phyloP scores from a whole-genome alignment of 2,888 invertebrate species.

The Yponomeuta plumbellus region DNA sequence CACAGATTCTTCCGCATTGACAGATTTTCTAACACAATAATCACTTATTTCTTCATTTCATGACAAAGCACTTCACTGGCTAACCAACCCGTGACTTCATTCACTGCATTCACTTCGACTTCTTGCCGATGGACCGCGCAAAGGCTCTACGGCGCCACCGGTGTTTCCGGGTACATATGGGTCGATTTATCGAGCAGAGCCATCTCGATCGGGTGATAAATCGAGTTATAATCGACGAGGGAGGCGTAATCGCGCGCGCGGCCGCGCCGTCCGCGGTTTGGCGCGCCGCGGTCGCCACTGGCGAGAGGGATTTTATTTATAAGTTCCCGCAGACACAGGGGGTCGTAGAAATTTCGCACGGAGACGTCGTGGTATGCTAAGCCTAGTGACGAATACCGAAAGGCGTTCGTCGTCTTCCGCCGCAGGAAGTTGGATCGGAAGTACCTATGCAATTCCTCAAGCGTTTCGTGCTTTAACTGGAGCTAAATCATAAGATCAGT shows the following conservation, averaged over 20 bases:
- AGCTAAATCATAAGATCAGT: not conserved
- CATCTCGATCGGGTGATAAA: conserved; percentile 12
- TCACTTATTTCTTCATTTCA: not conserved
- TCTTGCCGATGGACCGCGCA: not conserved
- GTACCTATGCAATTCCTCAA: not conserved
- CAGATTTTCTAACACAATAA: not conserved
- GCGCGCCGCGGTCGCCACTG: conserved; percentile 74
- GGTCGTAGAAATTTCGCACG: conserved; percentile 72
- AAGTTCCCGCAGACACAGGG: conserved; percentile 73
- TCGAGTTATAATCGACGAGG: conserved; percentile 29
- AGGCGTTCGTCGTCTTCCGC: conserved; percentile 32
- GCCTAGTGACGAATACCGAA: conserved; percentile 59
- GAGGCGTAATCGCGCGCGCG: conserved; percentile 68
- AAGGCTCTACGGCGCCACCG: not conserved
- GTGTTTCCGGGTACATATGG: not conserved
- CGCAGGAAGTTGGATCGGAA: conserved; percentile 5
- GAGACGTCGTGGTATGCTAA: conserved; percentile 56
- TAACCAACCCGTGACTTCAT: not conserved
- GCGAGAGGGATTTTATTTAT: conserved; percentile 71
- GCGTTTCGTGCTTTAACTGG: not conserved
- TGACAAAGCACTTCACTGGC: not conserved
- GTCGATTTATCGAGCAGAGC: conserved; percentile 1
- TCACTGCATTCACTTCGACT: not conserved
- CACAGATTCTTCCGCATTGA: too few species aligned
- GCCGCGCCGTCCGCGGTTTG: conserved; percentile 75